phyloP scores from a whole-genome alignment of 2,797 vertebrate species.

The Sternotherus odoratus region DNA sequence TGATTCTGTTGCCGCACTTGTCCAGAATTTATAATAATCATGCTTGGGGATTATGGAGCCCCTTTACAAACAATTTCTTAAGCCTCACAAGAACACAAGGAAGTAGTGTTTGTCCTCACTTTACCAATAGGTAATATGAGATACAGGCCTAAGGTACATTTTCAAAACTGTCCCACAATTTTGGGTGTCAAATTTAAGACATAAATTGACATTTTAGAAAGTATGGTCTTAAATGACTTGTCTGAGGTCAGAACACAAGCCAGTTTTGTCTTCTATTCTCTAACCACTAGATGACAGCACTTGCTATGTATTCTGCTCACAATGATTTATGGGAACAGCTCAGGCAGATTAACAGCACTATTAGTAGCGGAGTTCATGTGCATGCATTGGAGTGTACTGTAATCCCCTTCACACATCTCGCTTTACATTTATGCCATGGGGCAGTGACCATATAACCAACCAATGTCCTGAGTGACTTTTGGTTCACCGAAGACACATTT shows the following conservation, averaged over 20 bases:
- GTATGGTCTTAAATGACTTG: background rate
- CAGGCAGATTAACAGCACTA: background rate
- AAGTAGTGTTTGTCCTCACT: background rate
- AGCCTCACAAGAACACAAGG: background rate
- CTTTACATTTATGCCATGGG: background rate
- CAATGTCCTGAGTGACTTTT: background rate
- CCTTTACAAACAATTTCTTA: background rate
- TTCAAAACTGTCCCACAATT: background rate
- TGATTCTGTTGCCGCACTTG: background rate
- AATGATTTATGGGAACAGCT: background rate
- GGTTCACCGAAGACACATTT: background rate
- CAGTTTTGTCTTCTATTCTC: background rate
- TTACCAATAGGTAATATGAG: background rate
- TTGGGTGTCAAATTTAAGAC: background rate
- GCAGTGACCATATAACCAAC: background rate
- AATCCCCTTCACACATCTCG: background rate
- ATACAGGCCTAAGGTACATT: background rate
- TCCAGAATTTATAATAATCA: background rate
- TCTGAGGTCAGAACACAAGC: background rate
- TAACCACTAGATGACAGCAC: background rate
- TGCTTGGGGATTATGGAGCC: background rate
- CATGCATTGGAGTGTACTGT: background rate
- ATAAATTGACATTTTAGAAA: background rate
- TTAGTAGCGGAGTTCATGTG: background rate
- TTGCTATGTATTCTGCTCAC: background rate